Percentiles rank a stretch among this genome's conserved stretches.
Conservation (phyloP, 2,888 invertebrate species). For the Coelopa pilipes region DNA sequence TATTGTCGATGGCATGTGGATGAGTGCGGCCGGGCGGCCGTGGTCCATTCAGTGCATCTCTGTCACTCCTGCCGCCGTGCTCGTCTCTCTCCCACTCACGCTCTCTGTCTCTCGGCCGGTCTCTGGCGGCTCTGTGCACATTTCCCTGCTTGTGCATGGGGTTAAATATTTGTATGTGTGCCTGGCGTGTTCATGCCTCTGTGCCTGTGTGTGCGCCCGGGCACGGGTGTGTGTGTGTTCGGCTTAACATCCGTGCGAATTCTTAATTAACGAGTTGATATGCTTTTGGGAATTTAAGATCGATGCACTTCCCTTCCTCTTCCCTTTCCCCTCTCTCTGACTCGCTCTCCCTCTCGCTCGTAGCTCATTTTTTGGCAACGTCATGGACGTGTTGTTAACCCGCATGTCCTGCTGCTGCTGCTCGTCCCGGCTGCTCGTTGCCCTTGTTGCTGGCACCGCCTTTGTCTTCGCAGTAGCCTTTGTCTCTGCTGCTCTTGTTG, state of each 20-base stretch:
- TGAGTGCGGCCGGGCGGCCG: background rate
- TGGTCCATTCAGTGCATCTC: too few relatives aligned
- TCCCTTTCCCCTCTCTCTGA: background rate
- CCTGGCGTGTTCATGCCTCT: background rate
- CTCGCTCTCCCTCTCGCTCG: background rate
- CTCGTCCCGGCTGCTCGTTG: background rate
- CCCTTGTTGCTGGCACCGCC: background rate
- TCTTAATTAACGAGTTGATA: slow-evolving; percentile 35
- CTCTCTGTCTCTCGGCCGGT: too few relatives aligned
- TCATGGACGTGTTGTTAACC: slow-evolving; percentile 33
- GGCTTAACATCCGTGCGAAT: slow-evolving; percentile 20
- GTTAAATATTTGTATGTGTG: background rate
- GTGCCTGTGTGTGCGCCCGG: background rate
- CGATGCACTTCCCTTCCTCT: background rate
- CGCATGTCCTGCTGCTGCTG: slow-evolving; percentile 17
- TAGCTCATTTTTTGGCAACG: slow-evolving; percentile 24
- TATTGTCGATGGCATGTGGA: slow-evolving; percentile 1
- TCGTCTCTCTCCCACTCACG: too few relatives aligned
- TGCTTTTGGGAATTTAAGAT: slow-evolving; percentile 20
- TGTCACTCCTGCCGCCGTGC: too few relatives aligned
- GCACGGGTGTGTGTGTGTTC: slow-evolving; percentile 2
- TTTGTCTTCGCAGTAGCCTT: slow-evolving; percentile 11
- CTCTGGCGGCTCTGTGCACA: background rate
- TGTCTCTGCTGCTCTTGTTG: background rate
- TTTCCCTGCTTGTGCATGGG: background rate